phyloP scores from a whole-genome alignment of 2,888 invertebrate genomes.

The Augiades crinisus region DNA sequence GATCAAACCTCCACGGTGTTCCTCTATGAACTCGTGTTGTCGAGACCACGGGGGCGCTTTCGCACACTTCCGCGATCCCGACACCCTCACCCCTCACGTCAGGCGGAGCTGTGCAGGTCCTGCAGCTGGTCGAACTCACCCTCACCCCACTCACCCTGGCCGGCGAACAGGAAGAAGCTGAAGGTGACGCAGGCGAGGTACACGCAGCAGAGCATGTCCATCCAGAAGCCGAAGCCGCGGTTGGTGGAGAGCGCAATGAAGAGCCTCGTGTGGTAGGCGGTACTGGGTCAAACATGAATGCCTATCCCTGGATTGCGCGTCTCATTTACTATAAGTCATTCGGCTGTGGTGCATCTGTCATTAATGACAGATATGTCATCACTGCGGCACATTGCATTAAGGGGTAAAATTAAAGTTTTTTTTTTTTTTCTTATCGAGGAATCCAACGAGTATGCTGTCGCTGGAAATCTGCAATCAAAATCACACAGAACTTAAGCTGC shows the following conservation, averaged over 20 bases:
- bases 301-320: slow-evolving; percentile 94
- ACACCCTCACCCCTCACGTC: too few species aligned
- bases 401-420: slow-evolving; percentile 81
- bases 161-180: slow-evolving; percentile 82
- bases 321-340: slow-evolving; percentile 92
- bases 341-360: slow-evolving; percentile 94
- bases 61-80: too few species aligned
- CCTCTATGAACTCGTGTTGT: too few species aligned
- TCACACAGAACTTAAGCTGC: too few species aligned
- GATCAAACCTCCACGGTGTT: too few species aligned
- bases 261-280: slow-evolving; percentile 92
- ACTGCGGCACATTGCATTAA: slow-evolving; percentile 95
- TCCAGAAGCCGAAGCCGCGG: slow-evolving; percentile 79
- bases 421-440: neutral
- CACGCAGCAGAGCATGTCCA: slow-evolving; percentile 80
- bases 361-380: slow-evolving; percentile 92
- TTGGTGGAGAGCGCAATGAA: slow-evolving; percentile 89
- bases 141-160: slow-evolving; percentile 45
- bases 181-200: slow-evolving; percentile 83
- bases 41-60: too few species aligned
- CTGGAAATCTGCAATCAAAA: too few species aligned
- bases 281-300: slow-evolving; percentile 85
- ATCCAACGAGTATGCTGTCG: too few species aligned
- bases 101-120: too few species aligned
- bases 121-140: too few species aligned